These are phyloP conservation scores for Bubo bubo DNA, from an alignment of 2,113 vertebrate species.

Conservation along the genomic window DNA sequence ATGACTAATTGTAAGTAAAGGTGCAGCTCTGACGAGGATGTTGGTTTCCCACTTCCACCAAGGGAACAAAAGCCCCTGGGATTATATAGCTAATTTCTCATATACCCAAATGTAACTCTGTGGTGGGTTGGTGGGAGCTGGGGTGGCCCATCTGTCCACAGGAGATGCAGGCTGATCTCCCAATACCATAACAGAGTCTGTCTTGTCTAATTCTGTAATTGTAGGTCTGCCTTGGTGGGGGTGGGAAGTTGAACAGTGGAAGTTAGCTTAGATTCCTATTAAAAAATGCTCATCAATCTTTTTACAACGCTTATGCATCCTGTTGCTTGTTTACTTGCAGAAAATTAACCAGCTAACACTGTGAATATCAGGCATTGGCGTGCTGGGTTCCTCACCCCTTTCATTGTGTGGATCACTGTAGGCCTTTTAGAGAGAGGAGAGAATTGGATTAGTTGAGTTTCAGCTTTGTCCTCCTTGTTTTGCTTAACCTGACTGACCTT, in stretches of 20 bases:
- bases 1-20: background rate
- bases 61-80: background rate
- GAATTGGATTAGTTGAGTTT: background rate
- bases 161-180: background rate
- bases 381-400: background rate
- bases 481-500: background rate
- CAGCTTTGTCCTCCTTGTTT: background rate
- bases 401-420: background rate
- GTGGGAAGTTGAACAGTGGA: background rate
- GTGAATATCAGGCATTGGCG: fast-evolving
- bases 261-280: background rate
- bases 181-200: background rate
- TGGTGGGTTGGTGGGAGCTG: background rate
- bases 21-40: background rate
- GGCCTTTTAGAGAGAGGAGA: background rate
- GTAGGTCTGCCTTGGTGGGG: background rate
- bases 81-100: background rate
- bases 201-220: background rate
- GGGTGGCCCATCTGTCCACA: background rate
- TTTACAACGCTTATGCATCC: background rate
- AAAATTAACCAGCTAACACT: background rate
- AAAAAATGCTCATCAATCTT: background rate
- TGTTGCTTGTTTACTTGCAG: background rate
- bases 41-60: background rate
- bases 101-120: no score